These are phyloP conservation scores for Abscondita cerata DNA, from an alignment of 2,888 invertebrate species.

Conservation along the genomic window DNA sequence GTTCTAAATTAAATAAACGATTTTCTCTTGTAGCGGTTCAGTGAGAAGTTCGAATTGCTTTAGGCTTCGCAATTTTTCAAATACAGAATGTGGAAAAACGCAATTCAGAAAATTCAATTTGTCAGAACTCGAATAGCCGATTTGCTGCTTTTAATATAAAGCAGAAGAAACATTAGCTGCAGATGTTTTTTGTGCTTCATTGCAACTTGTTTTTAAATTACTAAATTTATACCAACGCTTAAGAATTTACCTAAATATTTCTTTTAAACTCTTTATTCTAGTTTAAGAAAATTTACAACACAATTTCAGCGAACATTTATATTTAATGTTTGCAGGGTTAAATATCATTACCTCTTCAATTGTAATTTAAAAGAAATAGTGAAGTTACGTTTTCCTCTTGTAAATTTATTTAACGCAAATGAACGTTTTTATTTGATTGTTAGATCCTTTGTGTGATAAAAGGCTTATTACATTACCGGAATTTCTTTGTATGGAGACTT, in stretches of 20 bases:
- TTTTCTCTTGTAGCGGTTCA: constrained; percentile 42
- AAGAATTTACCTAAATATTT: not conserved
- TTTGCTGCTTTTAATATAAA: constrained; percentile 36
- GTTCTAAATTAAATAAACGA: constrained; percentile 37
- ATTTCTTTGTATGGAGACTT: no score
- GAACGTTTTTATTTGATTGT: no score
- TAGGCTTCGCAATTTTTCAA: constrained; percentile 48
- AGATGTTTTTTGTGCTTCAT: constrained; percentile 32
- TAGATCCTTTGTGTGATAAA: no score
- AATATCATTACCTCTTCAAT: no score
- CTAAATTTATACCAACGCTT: not conserved
- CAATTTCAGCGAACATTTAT: no score
- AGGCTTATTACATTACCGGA: no score
- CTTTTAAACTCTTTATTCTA: no score
- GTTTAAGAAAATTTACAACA: no score
- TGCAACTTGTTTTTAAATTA: constrained; percentile 20
- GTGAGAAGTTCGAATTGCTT: constrained; percentile 42
- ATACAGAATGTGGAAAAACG: constrained; percentile 46
- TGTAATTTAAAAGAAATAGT: no score
- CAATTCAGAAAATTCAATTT: constrained; percentile 49
- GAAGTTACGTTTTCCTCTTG: no score
- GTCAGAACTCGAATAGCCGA: constrained; percentile 37
- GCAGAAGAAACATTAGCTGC: constrained; percentile 35
- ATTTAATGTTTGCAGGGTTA: no score
- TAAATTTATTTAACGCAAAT: no score